These are phyloP conservation scores for Gortyna flavago DNA, from an alignment of 2,888 invertebrate genomes.

Conservation along the genomic window DNA sequence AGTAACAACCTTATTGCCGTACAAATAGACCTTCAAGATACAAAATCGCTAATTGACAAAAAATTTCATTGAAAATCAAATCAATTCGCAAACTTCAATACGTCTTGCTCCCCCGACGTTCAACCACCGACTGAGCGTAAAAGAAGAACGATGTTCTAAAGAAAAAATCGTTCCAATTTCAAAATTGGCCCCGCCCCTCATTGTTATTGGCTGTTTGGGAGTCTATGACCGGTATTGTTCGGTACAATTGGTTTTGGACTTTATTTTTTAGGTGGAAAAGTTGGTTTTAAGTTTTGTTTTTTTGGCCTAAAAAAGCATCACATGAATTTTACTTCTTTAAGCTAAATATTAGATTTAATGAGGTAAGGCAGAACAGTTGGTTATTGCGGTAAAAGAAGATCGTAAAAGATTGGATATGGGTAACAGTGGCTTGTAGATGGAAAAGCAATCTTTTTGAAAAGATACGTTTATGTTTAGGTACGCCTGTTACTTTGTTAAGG, in stretches of 20 bases:
- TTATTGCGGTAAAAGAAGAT: slow-evolving; percentile 56
- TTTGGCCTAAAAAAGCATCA: slow-evolving; percentile 57
- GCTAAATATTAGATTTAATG: slow-evolving; percentile 70
- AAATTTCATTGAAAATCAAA: slow-evolving; percentile 43
- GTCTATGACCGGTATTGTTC: slow-evolving; percentile 67
- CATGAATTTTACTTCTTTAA: slow-evolving; percentile 77
- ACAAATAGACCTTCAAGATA: slow-evolving; percentile 37
- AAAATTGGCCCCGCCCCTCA: slow-evolving; percentile 86
- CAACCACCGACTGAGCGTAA: slow-evolving; percentile 73
- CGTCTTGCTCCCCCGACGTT: slow-evolving; percentile 61
- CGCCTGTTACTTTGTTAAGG: slow-evolving; percentile 4
- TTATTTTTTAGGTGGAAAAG: not conserved
- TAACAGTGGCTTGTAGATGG: slow-evolving; percentile 26
- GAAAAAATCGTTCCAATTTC: slow-evolving; percentile 86
- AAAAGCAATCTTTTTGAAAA: slow-evolving; percentile 17
- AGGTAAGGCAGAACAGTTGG: slow-evolving; percentile 58
- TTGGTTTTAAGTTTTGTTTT: slow-evolving; percentile 37
- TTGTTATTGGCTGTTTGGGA: slow-evolving; percentile 82
- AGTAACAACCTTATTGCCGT: slow-evolving; percentile 13
- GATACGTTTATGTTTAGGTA: slow-evolving; percentile 13
- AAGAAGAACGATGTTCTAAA: slow-evolving; percentile 78
- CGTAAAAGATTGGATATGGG: slow-evolving; percentile 55
- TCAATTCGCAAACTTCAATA: slow-evolving; percentile 21
- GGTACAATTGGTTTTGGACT: slow-evolving; percentile 33
- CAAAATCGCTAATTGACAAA: slow-evolving; percentile 35